Evolutionary conservation across 1,140 invertebrate genomes (phyloP).

Genomic region (Pomacea maculata): DNA sequence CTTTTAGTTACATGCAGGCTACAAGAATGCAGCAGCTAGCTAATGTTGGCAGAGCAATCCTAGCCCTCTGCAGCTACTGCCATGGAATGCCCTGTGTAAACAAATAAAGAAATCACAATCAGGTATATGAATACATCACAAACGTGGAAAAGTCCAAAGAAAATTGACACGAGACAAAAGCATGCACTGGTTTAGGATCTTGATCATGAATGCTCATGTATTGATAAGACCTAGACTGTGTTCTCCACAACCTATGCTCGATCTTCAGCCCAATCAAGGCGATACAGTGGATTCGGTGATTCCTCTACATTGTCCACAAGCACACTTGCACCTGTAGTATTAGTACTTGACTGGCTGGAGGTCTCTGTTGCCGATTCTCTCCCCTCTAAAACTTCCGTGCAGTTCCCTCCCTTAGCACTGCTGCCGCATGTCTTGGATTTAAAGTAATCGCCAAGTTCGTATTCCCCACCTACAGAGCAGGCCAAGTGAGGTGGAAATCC

Average conservation of each 20-base stretch:
- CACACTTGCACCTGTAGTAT: neutral
- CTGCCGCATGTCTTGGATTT: conserved; percentile 12
- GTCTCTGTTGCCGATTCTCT: conserved; percentile 24
- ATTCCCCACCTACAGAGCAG: conserved; percentile 20
- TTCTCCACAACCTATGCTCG: neutral
- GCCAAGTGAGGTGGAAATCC: conserved; percentile 7
- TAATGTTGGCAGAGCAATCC: no score
- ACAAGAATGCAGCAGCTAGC: no score
- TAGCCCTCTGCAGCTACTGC: no score
- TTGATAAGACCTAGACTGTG: no score
- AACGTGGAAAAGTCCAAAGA: no score
- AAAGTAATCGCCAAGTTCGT: conserved; percentile 34
- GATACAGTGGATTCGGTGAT: conserved; percentile 33
- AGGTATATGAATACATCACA: no score
- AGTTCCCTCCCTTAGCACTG: conserved; percentile 14
- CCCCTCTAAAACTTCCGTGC: neutral
- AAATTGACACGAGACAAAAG: no score
- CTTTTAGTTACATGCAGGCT: no score
- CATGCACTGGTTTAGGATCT: no score
- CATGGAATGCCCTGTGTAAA: no score
- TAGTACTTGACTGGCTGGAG: conserved; percentile 29
- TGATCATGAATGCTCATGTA: no score
- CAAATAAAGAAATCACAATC: no score
- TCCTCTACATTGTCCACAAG: conserved; percentile 28
- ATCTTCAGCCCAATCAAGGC: conserved; percentile 1